Evolutionary conservation across 2,113 vertebrate genomes (phyloP), one percentile per base, ranked within the genome.

Genomic region (Callionymus lyra): DNA sequence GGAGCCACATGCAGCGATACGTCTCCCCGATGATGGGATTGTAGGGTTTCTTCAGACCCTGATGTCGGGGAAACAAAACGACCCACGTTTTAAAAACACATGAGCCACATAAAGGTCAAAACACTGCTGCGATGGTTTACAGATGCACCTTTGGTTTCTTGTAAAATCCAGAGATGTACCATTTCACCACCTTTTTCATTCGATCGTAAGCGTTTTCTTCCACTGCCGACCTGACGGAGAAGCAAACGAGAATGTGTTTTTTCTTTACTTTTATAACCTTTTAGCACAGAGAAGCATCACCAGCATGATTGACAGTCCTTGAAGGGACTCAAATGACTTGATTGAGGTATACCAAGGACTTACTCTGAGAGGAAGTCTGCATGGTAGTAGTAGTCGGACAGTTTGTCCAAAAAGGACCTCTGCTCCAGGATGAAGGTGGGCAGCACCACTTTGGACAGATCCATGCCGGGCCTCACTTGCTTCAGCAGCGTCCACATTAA

Each of bases 91-190:
- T 41, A 17, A 19, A 12, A 9, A 12, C 6, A 15, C 2, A n/a
- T 3, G 35, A 5, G 4, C 17, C 2, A 2, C 3, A 13, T 8
- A 6, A 12, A 6, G 11, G 15, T 14, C 12, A 32, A 6, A 16
- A 10, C 2, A 10, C 8, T 1, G 10, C 3, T 10, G 6, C 36
- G 13, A 6, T 21, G 4, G 27, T 40, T 16, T 38, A 1, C 10
- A 1, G 54, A 44, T 56, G 0, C 47, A 97, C 95, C 90, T 97
- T 90, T 85, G 95, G 95, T 73, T 98, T 99, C 79, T 98, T 98
- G 82, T 98, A 98, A 80, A 98, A 99, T 55, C 95, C 95, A 31
- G 95, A 99, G 61, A 99, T 89, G 86, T 99, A 99, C 95, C 94
- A 99, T 65, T 94, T 97, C 48, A 98, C 94, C 53, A 99, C 93